These are phyloP conservation scores for Prionailurus viverrinus DNA, from an alignment of 2,113 vertebrate species.

Conservation along the genomic window DNA sequence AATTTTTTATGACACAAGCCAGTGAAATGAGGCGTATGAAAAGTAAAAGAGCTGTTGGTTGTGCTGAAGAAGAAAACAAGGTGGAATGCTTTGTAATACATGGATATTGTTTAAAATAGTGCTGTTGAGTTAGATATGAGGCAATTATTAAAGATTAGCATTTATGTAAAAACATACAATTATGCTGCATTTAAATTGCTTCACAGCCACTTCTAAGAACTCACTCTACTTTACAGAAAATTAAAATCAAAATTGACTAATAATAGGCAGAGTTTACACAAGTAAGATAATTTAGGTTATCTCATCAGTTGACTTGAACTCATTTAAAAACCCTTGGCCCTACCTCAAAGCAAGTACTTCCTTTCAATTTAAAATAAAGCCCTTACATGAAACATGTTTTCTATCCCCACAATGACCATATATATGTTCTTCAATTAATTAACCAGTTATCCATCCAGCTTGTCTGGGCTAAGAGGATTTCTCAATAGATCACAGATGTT, in stretches of 20 bases:
- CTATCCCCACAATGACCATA: neutral
- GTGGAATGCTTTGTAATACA: neutral
- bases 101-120: constrained; percentile 8
- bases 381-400: neutral
- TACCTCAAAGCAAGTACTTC: neutral
- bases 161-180: neutral
- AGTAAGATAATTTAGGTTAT: neutral
- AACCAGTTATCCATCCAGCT: neutral
- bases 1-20: neutral
- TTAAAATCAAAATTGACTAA: constrained; percentile 14
- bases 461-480: constrained; percentile 32
- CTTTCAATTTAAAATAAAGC: constrained; percentile 41
- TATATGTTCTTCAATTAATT: neutral
- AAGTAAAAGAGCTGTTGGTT: neutral
- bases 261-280: neutral
- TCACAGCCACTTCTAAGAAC: neutral
- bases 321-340: neutral
- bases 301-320: neutral
- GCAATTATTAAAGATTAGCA: neutral
- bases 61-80: neutral
- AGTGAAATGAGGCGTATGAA: neutral
- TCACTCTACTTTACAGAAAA: constrained; percentile 34
- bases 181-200: neutral
- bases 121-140: neutral
- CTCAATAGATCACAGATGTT: neutral